phyloP scores from a whole-genome alignment of 2,113 vertebrate species.

The Polypterus senegalus region DNA sequence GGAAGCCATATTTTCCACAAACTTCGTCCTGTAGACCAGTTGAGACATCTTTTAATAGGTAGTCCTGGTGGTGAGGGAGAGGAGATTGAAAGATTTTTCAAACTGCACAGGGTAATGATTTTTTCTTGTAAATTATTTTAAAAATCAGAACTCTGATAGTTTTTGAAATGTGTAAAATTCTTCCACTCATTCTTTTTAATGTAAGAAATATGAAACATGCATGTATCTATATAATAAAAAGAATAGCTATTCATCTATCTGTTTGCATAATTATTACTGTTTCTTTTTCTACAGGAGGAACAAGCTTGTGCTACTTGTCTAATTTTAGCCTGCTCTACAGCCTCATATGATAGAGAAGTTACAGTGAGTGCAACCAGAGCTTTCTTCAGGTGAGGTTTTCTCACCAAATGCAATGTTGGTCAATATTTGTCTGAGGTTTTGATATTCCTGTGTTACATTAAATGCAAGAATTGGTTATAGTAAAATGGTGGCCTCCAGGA shows the following conservation, averaged over 20 bases:
- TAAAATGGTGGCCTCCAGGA: too few species aligned
- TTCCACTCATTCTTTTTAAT: not conserved
- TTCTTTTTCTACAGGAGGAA: constrained; percentile 57
- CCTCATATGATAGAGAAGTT: constrained; percentile 76
- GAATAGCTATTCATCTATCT: not conserved
- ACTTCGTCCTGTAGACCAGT: constrained; percentile 84
- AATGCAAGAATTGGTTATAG: too few species aligned
- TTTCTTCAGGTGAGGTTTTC: constrained; percentile 73
- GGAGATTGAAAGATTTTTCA: constrained; percentile 91
- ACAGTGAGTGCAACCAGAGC: constrained; percentile 85
- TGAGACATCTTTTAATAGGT: constrained; percentile 84
- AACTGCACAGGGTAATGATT: constrained; percentile 74
- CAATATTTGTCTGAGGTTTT: too few species aligned
- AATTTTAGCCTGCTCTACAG: constrained; percentile 79
- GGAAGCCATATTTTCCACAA: constrained; percentile 95
- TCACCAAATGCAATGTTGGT: too few species aligned
- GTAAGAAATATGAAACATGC: not conserved
- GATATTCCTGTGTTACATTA: too few species aligned
- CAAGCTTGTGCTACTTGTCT: constrained; percentile 87
- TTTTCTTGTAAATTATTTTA: not conserved
- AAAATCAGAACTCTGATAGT: not conserved
- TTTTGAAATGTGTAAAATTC: not conserved
- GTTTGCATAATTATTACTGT: not conserved
- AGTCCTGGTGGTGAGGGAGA: constrained; percentile 85
- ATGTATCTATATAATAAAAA: too few species aligned